Percentiles rank a stretch among this genome's conserved stretches.
phyloP scores from a whole-genome alignment of 2,888 invertebrate species.

The Hofmannophila pseudospretella region DNA sequence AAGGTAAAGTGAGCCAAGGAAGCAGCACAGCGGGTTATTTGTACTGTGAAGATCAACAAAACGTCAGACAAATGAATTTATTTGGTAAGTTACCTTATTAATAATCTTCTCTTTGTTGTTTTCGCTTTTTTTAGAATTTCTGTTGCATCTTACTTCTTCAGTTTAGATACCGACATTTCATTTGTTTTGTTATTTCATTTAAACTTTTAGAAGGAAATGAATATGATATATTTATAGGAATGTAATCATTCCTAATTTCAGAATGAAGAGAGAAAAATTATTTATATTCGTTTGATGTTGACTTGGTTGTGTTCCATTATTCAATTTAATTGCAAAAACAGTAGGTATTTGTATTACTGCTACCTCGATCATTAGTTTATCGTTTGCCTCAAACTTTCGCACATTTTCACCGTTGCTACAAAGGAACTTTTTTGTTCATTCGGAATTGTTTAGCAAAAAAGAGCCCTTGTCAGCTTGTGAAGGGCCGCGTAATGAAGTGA shows the following conservation, averaged over 20 bases:
- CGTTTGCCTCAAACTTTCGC: slow-evolving; percentile 11
- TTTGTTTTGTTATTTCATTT: no score
- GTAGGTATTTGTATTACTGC: neutral
- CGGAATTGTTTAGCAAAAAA: slow-evolving; percentile 6
- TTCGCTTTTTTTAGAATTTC: no score
- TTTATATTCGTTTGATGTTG: no score
- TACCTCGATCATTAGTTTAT: slow-evolving; percentile 10
- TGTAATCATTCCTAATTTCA: no score
- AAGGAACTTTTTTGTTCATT: slow-evolving; percentile 5
- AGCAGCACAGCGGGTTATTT: slow-evolving; percentile 5
- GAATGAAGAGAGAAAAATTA: no score
- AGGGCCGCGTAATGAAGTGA: slow-evolving; percentile 2
- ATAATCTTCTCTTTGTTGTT: no score
- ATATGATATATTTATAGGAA: no score
- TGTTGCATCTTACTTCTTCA: no score
- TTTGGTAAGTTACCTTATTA: slow-evolving; percentile 30
- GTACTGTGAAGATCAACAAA: slow-evolving; percentile 10
- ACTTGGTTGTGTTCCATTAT: no score
- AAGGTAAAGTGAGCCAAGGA: slow-evolving; percentile 4
- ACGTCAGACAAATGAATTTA: slow-evolving; percentile 25
- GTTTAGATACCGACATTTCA: no score
- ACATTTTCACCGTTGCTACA: slow-evolving; percentile 1
- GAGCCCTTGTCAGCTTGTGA: slow-evolving; percentile 5
- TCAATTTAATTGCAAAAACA: neutral
- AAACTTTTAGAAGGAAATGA: no score